A percentile compares a stretch with the other conserved stretches of the same genome.
These are phyloP conservation scores for Ceryle rudis DNA, from an alignment of 2,797 vertebrate species.

Conservation along the genomic window DNA sequence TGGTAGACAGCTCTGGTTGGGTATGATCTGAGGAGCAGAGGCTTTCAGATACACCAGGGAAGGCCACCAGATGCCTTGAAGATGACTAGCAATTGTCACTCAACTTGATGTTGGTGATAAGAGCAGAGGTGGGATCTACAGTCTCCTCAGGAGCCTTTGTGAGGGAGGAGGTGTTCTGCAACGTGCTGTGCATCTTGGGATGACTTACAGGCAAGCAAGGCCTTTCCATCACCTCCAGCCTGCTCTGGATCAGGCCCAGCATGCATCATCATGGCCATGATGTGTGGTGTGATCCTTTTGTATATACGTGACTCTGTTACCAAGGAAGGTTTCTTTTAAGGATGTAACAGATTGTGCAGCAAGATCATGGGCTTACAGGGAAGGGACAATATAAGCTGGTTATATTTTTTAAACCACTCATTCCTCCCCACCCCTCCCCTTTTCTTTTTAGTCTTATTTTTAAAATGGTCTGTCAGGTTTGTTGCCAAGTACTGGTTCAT, in stretches of 20 bases:
- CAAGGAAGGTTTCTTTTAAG: neutral
- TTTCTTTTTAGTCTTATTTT: neutral
- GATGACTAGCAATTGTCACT: neutral
- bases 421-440: neutral
- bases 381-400: neutral
- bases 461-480: neutral
- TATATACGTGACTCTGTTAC: neutral
- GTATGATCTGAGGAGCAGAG: neutral
- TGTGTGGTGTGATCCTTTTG: neutral
- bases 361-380: neutral
- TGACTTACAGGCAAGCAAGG: neutral
- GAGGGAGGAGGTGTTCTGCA: neutral
- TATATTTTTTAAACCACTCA: neutral
- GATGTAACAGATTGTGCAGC: neutral
- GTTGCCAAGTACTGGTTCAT: neutral
- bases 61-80: neutral
- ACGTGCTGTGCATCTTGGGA: neutral
- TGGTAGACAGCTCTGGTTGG: neutral
- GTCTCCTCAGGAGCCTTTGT: accelerated
- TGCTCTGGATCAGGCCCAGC: neutral
- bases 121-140: neutral
- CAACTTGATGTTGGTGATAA: neutral
- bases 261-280: accelerated
- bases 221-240: neutral
- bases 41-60: neutral